A percentile compares a stretch with the other conserved stretches of the same genome.
These are phyloP conservation scores for Nomia melanderi DNA, from an alignment of 1,140 invertebrate species.

Conservation along the genomic window DNA sequence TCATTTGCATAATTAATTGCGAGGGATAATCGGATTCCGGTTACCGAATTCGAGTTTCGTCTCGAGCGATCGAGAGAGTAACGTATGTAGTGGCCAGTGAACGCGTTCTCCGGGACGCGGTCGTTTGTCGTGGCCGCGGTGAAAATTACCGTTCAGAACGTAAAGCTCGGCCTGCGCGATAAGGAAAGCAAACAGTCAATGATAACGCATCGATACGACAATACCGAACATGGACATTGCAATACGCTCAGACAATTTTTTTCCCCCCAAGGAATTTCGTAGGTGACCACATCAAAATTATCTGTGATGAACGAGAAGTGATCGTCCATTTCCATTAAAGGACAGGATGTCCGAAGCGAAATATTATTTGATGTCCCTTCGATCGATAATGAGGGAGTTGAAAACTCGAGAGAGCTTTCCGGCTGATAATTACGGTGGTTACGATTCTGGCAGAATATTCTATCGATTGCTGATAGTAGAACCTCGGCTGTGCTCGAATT, in stretches of 20 bases:
- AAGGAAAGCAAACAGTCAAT: not conserved
- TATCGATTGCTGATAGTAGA: too few species aligned
- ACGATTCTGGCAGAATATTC: too few species aligned
- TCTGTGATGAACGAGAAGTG: conserved; percentile 79
- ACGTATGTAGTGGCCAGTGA: not conserved
- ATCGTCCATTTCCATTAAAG: conserved; percentile 70
- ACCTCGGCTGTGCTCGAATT: too few species aligned
- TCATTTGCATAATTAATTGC: too few species aligned
- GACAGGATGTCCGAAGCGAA: not conserved
- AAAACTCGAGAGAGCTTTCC: too few species aligned
- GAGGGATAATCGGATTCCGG: not conserved
- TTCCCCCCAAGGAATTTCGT: conserved; percentile 10
- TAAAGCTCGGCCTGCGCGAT: not conserved
- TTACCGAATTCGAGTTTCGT: not conserved
- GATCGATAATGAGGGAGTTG: too few species aligned
- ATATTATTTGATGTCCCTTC: too few species aligned
- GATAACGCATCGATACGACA: conserved; percentile 39
- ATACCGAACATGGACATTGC: conserved; percentile 29
- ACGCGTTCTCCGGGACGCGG: not conserved
- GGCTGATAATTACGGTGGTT: too few species aligned
- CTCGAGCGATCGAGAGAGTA: too few species aligned
- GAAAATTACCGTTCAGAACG: not conserved
- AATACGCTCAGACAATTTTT: conserved; percentile 19
- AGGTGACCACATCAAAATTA: conserved; percentile 77
- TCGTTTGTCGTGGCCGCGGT: not conserved